Conservation (phyloP, 1,140 invertebrate genomes). For the Ctenoplectra terminalis region DNA sequence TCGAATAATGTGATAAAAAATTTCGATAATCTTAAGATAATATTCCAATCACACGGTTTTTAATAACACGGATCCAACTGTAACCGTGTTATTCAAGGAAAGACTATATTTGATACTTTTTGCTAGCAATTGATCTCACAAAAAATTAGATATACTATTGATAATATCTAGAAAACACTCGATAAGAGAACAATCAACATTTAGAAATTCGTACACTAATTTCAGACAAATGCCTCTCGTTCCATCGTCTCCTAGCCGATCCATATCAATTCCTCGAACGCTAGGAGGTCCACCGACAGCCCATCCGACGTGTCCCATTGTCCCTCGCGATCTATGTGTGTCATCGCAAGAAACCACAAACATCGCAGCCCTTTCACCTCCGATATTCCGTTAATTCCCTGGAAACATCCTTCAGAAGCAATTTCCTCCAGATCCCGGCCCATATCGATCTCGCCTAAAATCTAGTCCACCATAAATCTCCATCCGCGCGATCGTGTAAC, state of each 20-base stretch:
- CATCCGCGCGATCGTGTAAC: too few relatives aligned
- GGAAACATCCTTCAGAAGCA: neutral
- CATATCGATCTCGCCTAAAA: neutral
- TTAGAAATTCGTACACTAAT: neutral
- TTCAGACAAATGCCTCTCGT: neutral
- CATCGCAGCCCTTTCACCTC: neutral
- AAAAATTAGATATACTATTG: too few relatives aligned
- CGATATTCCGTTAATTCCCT: neutral
- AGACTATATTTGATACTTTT: too few relatives aligned
- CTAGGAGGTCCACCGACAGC: neutral
- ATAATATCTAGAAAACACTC: too few relatives aligned
- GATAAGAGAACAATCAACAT: too few relatives aligned
- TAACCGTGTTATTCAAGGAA: too few relatives aligned
- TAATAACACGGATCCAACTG: too few relatives aligned
- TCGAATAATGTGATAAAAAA: too few relatives aligned
- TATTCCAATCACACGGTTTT: too few relatives aligned
- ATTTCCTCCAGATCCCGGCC: too few relatives aligned
- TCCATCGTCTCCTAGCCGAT: neutral
- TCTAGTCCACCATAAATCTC: neutral
- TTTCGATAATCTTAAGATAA: too few relatives aligned
- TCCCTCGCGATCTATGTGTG: slow-evolving; percentile 3
- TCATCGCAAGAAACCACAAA: slow-evolving; percentile 6
- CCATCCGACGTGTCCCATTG: neutral
- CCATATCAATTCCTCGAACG: neutral
- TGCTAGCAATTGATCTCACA: too few relatives aligned